Base-by-base conservation (phyloP, 2,888 invertebrate species). In the Gordius sp. region DNA sequence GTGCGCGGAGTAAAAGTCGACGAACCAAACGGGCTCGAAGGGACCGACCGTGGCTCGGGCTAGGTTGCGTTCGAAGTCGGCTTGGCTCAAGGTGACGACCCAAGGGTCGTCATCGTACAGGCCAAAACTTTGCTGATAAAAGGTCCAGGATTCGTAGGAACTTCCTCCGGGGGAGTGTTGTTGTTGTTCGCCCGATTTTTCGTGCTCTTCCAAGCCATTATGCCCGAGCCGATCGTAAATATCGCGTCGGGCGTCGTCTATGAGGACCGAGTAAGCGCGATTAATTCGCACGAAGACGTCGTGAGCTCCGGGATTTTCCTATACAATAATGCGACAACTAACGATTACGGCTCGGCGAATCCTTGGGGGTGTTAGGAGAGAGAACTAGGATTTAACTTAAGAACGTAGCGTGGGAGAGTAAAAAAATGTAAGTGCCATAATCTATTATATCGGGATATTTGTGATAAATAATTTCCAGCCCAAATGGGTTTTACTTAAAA, bases 1-100 rank as follows among this genome's bases (percentile, higher is more conserved):
- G 66, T 78, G 78, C 1, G 83, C 80, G 1, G 82, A 82, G 69
- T 84, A 85, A 67, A 80, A 84, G 69, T 84, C 84, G 59, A 85
- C 75, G 66, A 84, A 82, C 79, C 83, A 80, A n/a, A 13, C 8
- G 8, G 8, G 8, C 8, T n/a, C 39, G n/a, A 13, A 13, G 8
- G 8, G 8, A 13, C 8, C 8, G n/a, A 33, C 39, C n/a, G 39
- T 33, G 8, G 39, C n/a, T n/a, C 8, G n/a, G n/a, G 39, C 8
- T 13, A 33, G 8, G 39, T 33, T 13, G 28, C 78, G 74, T 59
- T 73, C 73, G 73, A 80, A 85, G 65, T 78, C 80, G 59, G 76
- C 73, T 63, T 74, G 75, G 62, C 77, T 78, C 1, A 85, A 69
- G 0, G 82, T 82, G 26, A 80, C 76, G 60, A 85, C 79, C 68